A percentile compares a stretch with the other conserved stretches of the same genome.
Evolutionary conservation across 2,113 vertebrate species (phyloP).

Genomic region (Campylorhamphus procurvoides): DNA sequence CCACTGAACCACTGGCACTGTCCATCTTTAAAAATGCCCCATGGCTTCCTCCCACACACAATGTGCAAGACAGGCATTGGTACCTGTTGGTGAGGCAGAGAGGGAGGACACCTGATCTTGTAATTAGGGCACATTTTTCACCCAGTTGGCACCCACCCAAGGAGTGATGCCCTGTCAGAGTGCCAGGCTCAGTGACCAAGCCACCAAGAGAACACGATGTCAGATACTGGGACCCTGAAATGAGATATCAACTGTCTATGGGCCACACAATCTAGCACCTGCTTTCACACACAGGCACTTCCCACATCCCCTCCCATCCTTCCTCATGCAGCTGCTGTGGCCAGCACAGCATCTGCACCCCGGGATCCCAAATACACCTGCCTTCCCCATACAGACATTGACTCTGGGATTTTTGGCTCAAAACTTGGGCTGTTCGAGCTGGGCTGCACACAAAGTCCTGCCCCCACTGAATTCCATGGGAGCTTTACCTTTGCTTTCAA

Average conservation of each 20-base stretch:
- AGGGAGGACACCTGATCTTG: not conserved
- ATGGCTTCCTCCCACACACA: not conserved
- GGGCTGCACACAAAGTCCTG: not conserved
- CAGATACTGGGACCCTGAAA: not conserved
- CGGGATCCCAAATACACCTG: not conserved
- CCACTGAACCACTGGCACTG: not conserved
- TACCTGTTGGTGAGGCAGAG: not conserved
- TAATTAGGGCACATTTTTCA: not conserved
- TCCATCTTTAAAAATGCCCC: not conserved
- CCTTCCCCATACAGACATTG: not conserved
- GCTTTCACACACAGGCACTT: not conserved
- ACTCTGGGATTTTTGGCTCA: not conserved
- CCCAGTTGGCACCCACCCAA: not conserved
- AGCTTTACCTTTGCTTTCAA: not conserved
- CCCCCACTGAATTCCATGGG: not conserved
- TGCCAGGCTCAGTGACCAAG: not conserved
- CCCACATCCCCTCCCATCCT: not conserved
- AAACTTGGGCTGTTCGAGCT: not conserved
- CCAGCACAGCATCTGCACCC: not conserved
- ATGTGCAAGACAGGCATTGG: not conserved
- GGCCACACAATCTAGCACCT: not conserved
- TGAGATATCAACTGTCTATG: not conserved
- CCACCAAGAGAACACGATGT: not conserved
- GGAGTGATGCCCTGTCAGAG: not conserved
- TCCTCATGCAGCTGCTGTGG: not conserved